A percentile compares a stretch with the other conserved stretches of the same genome.
These are phyloP conservation scores for Drosophila testacea DNA, from an alignment of 2,888 invertebrate genomes.

Conservation along the genomic window DNA sequence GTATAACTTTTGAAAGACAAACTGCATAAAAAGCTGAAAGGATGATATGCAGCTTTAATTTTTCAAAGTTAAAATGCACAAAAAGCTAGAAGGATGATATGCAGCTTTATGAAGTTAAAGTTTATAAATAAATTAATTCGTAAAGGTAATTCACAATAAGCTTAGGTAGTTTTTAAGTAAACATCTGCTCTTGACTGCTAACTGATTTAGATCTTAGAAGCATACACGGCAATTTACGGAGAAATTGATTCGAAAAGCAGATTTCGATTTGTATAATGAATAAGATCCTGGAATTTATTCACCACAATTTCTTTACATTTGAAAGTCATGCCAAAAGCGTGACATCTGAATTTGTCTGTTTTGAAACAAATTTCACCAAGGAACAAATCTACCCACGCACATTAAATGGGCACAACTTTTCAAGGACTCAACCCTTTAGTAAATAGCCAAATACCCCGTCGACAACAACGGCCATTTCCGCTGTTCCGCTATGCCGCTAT, in stretches of 20 bases:
- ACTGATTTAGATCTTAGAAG: too few species aligned
- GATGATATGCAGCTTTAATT: too few species aligned
- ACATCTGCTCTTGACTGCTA: too few species aligned
- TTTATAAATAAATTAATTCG: too few species aligned
- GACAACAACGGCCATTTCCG: constrained; percentile 51
- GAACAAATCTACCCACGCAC: constrained; percentile 23
- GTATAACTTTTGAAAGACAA: too few species aligned
- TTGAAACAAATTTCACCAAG: constrained; percentile 1
- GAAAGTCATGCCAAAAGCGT: neutral
- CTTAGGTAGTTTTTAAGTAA: too few species aligned
- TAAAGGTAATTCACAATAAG: too few species aligned
- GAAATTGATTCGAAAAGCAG: neutral
- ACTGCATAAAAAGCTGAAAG: too few species aligned
- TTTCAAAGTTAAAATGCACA: too few species aligned
- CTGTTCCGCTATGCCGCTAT: constrained; percentile 29
- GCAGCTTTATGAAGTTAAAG: too few species aligned
- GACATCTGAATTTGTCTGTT: neutral
- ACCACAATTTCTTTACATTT: neutral
- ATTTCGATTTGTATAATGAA: neutral
- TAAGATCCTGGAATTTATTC: neutral
- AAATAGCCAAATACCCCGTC: constrained; percentile 39
- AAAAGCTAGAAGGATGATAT: too few species aligned
- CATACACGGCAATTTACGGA: too few species aligned
- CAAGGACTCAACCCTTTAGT: constrained; percentile 50
- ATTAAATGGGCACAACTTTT: constrained; percentile 38